Evolutionary conservation across 2,888 invertebrate genomes (phyloP).

Genomic region (Lasioglossum vierecki): DNA sequence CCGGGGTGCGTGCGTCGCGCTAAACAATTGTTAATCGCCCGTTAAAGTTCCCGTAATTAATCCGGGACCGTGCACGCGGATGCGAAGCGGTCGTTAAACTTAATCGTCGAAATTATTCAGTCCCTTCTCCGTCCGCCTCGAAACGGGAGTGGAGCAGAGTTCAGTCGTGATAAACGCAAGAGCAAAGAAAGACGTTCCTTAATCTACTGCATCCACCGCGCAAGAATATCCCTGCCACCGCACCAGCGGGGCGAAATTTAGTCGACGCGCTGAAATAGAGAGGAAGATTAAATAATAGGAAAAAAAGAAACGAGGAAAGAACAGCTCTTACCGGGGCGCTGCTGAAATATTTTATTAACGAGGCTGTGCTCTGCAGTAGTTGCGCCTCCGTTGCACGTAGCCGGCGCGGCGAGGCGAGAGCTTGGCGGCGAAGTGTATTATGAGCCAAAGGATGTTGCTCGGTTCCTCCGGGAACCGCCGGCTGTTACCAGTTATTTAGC

Average conservation of each 20-base stretch:
- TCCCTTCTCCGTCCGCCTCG: neutral
- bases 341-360: constrained; percentile 60
- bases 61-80: constrained; percentile 11
- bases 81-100: constrained; percentile 25
- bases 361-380: constrained; percentile 24
- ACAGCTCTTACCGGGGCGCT: constrained; percentile 17
- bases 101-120: constrained; percentile 40
- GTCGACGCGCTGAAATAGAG: constrained; percentile 27
- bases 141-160: neutral
- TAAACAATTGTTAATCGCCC: constrained; percentile 21
- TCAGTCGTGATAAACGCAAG: constrained; percentile 33
- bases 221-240: constrained; percentile 31
- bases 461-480: neutral
- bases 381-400: constrained; percentile 15
- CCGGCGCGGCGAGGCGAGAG: neutral
- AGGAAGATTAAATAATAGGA: constrained; percentile 48
- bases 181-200: constrained; percentile 36
- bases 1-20: neutral
- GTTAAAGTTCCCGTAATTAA: constrained; percentile 37
- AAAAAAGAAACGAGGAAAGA: constrained; percentile 22
- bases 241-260: constrained; percentile 40
- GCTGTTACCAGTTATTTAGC: constrained; percentile 40
- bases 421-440: constrained; percentile 22
- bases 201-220: constrained; percentile 25
- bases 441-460: constrained; percentile 23